Percentiles rank a stretch among this genome's conserved stretches.
These are phyloP conservation scores for Pionites leucogaster DNA, from an alignment of 2,113 vertebrate genomes.

Conservation along the genomic window DNA sequence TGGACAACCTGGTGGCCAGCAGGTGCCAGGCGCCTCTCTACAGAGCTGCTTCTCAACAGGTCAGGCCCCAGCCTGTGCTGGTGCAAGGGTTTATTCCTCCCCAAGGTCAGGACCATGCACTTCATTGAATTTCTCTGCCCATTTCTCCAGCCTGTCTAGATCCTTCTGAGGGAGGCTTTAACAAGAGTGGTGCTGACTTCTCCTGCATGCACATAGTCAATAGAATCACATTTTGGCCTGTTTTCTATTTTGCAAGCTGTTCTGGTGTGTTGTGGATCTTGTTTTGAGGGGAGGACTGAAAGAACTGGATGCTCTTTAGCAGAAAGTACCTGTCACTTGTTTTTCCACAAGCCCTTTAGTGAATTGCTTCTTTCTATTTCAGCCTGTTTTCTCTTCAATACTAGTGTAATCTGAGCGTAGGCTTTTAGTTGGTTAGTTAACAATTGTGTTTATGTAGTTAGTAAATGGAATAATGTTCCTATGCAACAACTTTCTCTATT, in stretches of 20 bases:
- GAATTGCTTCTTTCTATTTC: not conserved
- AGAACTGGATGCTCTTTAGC: not conserved
- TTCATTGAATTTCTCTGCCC: not conserved
- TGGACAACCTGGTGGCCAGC: not conserved
- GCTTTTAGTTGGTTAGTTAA: not conserved
- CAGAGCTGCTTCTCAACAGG: not conserved
- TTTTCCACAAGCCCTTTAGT: not conserved
- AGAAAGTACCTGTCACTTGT: not conserved
- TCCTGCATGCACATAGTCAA: too few relatives aligned
- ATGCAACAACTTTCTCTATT: fast-evolving
- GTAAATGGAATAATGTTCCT: not conserved
- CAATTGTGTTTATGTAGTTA: fast-evolving
- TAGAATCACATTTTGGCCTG: not conserved
- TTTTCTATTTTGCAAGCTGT: not conserved
- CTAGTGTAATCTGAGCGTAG: not conserved
- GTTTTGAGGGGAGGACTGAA: not conserved
- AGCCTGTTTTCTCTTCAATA: not conserved
- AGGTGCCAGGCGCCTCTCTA: not conserved
- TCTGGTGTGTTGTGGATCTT: not conserved
- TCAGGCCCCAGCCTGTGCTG: not conserved
- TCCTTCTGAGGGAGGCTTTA: not conserved
- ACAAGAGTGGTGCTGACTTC: not conserved
- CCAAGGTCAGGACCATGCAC: not conserved
- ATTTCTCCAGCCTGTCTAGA: not conserved
- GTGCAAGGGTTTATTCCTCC: not conserved